Base-by-base conservation (phyloP, 1,140 invertebrate genomes). In the Drosophila eugracilis region DNA sequence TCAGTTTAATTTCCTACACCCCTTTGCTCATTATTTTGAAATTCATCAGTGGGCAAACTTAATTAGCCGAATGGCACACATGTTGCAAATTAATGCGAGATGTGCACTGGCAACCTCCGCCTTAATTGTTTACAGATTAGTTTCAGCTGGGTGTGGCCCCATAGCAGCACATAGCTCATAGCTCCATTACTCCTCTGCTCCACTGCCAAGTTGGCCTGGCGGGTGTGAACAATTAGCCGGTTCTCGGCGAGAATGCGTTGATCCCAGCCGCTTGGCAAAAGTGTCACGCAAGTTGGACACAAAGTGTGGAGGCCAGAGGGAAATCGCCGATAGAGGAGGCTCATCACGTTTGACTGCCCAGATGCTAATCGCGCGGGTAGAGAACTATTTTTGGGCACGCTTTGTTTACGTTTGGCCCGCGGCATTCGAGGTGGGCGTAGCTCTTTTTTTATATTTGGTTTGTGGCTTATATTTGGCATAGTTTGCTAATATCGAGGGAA, bases 81-180 rank as follows among this genome's bases (percentile, higher is more conserved):
- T 78, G 77, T 63, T 59, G 77, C 77, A 86, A 86, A 86, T 86
- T 86, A 80, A 86, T 73, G 81, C 70, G 47, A 80, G 67, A 84
- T 69, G 50, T 58, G 52, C 44, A 42, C 24, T 59, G 71, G 44
- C 53, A 70, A 48, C 48, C 52, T 34, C 36, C 60, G 74, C 34
- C 73, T 66, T 88, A 86, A 85, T 85, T 85, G 83, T 77, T 78
- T 71, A 78, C 67, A 81, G 83, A 85, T 85, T 86, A 86, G 76
- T 86, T 86, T 76, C 79, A 70, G 22, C 53, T 58, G 80, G 80
- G 81, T 76, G 80, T 80, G 80, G 76, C 81, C 21, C 19, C 21
- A 26, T n/a, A 1, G 22, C 24, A n/a, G n/a, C n/a, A n/a, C n/a
- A n/a, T n/a, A n/a, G n/a, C n/a, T n/a, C n/a, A 4, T n/a, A 4